Evolutionary conservation across 1,140 invertebrate species (phyloP).

Genomic region (Lerema accius): DNA sequence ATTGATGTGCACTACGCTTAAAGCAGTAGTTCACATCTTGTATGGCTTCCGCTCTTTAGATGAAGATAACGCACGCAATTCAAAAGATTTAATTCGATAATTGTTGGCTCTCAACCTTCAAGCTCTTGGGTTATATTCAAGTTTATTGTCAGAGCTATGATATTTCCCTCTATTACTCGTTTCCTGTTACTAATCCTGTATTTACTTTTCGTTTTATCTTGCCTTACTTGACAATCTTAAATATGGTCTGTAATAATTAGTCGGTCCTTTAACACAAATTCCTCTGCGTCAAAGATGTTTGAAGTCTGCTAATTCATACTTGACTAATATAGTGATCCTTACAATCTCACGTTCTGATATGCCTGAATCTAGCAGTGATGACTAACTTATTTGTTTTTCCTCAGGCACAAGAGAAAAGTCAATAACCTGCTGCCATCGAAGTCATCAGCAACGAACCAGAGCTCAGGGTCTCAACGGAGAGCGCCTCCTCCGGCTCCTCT

Average conservation of each 20-base stretch:
- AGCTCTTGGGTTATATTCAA: background rate
- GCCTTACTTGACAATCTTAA: too few relatives aligned
- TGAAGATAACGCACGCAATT: constrained; percentile 28
- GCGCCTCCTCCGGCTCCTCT: constrained; percentile 72
- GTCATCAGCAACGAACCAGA: constrained; percentile 62
- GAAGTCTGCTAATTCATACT: too few relatives aligned
- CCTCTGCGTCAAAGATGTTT: too few relatives aligned
- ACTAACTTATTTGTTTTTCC: constrained; percentile 14
- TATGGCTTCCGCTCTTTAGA: constrained; percentile 27
- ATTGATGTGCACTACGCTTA: constrained; percentile 24
- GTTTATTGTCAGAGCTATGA: background rate
- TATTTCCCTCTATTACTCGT: background rate
- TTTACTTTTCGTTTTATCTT: background rate
- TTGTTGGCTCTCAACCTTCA: constrained; percentile 5
- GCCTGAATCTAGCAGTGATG: too few relatives aligned
- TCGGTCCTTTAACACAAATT: too few relatives aligned
- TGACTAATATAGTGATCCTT: too few relatives aligned
- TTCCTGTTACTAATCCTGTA: background rate
- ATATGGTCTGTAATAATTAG: too few relatives aligned
- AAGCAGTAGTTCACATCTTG: constrained; percentile 13
- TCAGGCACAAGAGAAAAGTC: constrained; percentile 77
- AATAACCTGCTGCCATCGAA: constrained; percentile 74
- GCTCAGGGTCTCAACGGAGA: constrained; percentile 62
- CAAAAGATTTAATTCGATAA: constrained; percentile 30
- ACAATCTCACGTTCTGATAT: too few relatives aligned